phyloP scores from a whole-genome alignment of 2,888 invertebrate genomes.

The Aphrophora alni region DNA sequence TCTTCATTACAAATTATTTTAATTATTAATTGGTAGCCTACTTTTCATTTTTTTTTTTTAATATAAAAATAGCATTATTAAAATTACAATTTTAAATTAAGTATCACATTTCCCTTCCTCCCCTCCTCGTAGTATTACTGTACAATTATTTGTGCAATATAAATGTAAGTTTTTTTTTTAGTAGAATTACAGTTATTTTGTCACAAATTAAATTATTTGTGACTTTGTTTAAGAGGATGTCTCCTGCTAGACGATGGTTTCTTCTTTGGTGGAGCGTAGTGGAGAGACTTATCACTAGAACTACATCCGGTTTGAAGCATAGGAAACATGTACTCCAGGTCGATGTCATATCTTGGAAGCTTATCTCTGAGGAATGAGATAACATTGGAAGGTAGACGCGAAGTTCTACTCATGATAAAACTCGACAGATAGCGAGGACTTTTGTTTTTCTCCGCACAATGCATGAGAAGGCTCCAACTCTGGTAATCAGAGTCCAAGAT shows the following conservation, averaged over 20 bases:
- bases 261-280: slow-evolving; percentile 31
- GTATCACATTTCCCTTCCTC: background rate
- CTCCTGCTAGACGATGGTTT: slow-evolving; percentile 52
- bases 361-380: slow-evolving; percentile 78
- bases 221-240: slow-evolving; percentile 58
- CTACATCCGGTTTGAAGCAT: slow-evolving; percentile 77
- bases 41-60: no score
- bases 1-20: no score
- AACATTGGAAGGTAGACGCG: slow-evolving; percentile 68
- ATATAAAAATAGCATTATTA: no score
- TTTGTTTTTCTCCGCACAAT: slow-evolving; percentile 84
- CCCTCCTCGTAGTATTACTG: no score
- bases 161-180: no score
- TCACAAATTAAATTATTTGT: slow-evolving; percentile 11
- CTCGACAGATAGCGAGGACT: slow-evolving; percentile 82
- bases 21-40: no score
- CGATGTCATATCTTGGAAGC: slow-evolving; percentile 80
- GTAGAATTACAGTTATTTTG: no score
- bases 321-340: slow-evolving; percentile 81
- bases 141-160: no score
- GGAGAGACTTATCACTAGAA: slow-evolving; percentile 32
- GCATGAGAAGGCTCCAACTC: slow-evolving; percentile 82
- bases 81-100: background rate
- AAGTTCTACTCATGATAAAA: slow-evolving; percentile 75
- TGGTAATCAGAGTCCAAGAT: slow-evolving; percentile 84